Evolutionary conservation across 2,888 invertebrate genomes (phyloP), one percentile per base, ranked within the genome.

Genomic region (Caenorhabditis afra): DNA sequence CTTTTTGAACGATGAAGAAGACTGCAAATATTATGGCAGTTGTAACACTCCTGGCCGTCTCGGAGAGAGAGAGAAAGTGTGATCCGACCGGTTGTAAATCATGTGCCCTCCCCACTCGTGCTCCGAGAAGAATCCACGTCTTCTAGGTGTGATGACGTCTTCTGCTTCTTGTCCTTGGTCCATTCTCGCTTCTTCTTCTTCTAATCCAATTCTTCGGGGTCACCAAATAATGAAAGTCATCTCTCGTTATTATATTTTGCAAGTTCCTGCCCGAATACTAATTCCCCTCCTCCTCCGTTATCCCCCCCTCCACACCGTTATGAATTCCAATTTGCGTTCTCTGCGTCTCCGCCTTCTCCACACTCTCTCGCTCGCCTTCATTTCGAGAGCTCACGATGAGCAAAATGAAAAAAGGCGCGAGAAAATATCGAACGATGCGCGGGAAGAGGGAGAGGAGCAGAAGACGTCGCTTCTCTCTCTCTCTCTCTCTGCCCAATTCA

Each of bases 211-310:
- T 39, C 37, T 41, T 62, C 49, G 49, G 14, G 50, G 7, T 3
- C 49, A 10, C 14, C 55, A 37, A 57, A 57, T 57, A 57, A 57
- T 57, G 55, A 57, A 66, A 49, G 20, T 53, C 67, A 39, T 23
- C 35, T 37, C 55, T 41, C 52, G 44, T 59, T 68, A 68, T 61
- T 68, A 68, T 61, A 61, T 61, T 55, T 44, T 39, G 53, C 53
- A 61, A 61, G 59, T 70, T 70, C 29, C 55, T 18, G 22, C 71
- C 57, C 55, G 71, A 71, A 71, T 71, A 71, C 71, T 71, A 71
- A 71, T 71, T 71, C 64, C 70, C 14, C 57, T 61, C 14, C 41
- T 53, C 44, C 37, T 35, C 35, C 57, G 45, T n/a, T n/a, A n/a
- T n/a, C 29, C 29, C 29, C 29, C 7, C 29, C 29, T 5, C 29